Conservation (phyloP, 2,797 vertebrate species). For the Acridotheres tristis region DNA sequence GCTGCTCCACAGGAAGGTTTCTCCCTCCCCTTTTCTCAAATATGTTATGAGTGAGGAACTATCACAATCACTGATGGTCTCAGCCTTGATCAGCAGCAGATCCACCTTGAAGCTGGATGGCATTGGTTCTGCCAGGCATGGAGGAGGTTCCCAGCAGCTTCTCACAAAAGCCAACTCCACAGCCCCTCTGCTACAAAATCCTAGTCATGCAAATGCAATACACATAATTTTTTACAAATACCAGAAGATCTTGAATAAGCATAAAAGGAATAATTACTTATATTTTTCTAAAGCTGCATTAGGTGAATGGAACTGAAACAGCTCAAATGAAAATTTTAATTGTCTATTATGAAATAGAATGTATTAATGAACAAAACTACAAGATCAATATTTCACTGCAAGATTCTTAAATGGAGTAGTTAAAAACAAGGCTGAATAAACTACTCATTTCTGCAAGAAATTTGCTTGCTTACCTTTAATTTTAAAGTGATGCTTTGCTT, state of each 20-base stretch:
- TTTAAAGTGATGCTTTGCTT: not conserved
- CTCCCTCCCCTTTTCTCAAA: rapidly evolving
- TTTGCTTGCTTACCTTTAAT: not conserved
- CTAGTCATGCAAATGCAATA: not conserved
- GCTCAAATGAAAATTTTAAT: not conserved
- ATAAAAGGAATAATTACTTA: not conserved
- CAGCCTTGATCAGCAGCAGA: not conserved
- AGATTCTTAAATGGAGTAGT: not conserved
- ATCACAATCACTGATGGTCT: not conserved
- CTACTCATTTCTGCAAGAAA: not conserved
- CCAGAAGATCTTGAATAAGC: not conserved
- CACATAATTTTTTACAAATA: not conserved
- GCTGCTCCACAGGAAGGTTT: not conserved
- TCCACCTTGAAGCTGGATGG: rapidly evolving
- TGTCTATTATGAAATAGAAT: not conserved
- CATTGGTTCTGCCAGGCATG: not conserved
- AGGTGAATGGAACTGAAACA: not conserved
- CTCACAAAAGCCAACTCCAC: not conserved
- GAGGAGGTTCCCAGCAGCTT: not conserved
- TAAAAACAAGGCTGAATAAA: not conserved
- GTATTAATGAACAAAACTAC: not conserved
- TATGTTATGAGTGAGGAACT: not conserved
- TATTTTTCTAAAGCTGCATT: not conserved
- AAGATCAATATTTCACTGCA: not conserved
- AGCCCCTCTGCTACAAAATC: not conserved